These are phyloP conservation scores for Scarus forsteni DNA, from an alignment of 2,797 vertebrate genomes.

Conservation along the genomic window DNA sequence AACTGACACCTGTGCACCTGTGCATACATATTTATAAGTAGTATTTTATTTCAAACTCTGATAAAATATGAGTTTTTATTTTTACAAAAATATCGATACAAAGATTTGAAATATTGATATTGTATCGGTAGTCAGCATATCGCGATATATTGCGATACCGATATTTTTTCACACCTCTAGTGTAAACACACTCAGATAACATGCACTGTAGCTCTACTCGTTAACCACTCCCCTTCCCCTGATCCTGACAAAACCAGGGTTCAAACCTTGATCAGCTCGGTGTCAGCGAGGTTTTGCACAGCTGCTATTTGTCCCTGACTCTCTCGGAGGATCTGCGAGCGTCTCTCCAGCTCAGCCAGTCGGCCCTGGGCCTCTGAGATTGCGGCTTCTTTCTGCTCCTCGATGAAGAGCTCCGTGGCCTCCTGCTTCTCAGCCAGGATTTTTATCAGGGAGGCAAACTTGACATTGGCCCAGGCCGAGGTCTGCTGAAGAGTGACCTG, in stretches of 20 bases:
- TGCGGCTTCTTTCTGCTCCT: slow-evolving; percentile 66
- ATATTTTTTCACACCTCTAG: too few species aligned
- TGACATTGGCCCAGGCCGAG: slow-evolving; percentile 76
- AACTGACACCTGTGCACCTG: too few species aligned
- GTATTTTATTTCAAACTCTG: too few species aligned
- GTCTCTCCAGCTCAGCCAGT: slow-evolving; percentile 69
- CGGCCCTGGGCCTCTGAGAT: slow-evolving; percentile 70
- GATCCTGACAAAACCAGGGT: too few species aligned
- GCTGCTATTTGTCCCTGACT: slow-evolving; percentile 74
- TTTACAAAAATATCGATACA: too few species aligned
- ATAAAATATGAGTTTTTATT: too few species aligned
- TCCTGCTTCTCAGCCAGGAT: slow-evolving; percentile 81
- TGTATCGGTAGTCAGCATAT: too few species aligned
- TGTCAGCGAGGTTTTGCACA: slow-evolving; percentile 67
- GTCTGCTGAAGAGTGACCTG: slow-evolving; percentile 84
- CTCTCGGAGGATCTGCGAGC: slow-evolving; percentile 62
- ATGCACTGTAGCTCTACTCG: not conserved
- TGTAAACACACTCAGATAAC: not conserved
- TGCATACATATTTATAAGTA: too few species aligned
- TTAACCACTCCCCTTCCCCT: too few species aligned
- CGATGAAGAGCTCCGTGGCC: slow-evolving; percentile 68
- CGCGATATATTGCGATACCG: too few species aligned
- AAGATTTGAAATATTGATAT: too few species aligned
- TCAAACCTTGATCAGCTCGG: slow-evolving; percentile 82
- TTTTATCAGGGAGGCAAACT: slow-evolving; percentile 81